Conservation (phyloP, 2,888 invertebrate species). For the Machimus atricapillus region DNA sequence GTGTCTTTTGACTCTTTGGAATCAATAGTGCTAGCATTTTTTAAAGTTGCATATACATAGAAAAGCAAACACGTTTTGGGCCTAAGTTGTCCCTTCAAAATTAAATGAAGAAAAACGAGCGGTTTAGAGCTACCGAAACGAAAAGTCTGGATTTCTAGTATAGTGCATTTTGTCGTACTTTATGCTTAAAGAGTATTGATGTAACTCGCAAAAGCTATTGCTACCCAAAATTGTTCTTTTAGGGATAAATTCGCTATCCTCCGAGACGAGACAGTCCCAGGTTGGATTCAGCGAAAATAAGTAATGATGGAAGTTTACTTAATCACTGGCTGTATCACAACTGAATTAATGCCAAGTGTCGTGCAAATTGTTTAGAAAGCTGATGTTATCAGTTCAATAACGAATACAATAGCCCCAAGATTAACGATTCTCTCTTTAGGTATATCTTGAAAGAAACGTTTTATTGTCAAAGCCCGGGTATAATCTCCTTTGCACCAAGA, state of each 20-base stretch:
- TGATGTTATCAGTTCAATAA: conserved; percentile 37
- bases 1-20: too few relatives aligned
- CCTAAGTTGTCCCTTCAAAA: neutral
- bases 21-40: neutral
- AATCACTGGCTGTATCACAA: conserved; percentile 9
- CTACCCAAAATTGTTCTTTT: neutral
- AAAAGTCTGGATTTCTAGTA: neutral
- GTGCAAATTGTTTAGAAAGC: conserved; percentile 19
- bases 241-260: neutral
- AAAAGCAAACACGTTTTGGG: neutral
- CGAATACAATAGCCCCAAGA: conserved; percentile 30
- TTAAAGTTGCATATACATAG: neutral
- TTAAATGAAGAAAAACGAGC: neutral
- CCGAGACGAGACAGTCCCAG: neutral
- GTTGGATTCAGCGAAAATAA: neutral
- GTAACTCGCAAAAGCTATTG: neutral
- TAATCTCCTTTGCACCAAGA: conserved; percentile 7
- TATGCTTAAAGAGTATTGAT: neutral
- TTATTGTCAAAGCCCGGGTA: conserved; percentile 18
- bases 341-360: conserved; percentile 28
- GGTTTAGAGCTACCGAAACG: neutral
- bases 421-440: conserved; percentile 27
- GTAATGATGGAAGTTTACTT: conserved; percentile 2
- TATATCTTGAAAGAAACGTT: conserved; percentile 20
- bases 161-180: neutral